phyloP scores from a whole-genome alignment of 2,888 invertebrate species.

The Polydrusus tereticollis region DNA sequence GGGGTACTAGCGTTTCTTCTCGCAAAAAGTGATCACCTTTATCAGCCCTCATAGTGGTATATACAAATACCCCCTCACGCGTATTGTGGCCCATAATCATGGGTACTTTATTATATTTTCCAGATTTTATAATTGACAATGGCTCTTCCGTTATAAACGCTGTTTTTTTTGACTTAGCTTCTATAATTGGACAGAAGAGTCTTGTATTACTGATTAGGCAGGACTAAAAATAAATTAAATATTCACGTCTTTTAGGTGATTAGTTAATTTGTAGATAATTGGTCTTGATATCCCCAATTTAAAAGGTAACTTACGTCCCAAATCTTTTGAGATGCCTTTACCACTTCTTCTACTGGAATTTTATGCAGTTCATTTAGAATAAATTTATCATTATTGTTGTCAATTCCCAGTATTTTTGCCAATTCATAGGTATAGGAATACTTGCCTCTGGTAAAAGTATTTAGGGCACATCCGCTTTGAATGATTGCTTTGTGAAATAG shows the following conservation, averaged over 20 bases:
- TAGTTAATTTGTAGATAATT: too few relatives aligned
- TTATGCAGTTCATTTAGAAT: conserved; percentile 62
- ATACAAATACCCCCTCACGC: conserved; percentile 62
- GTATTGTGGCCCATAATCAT: conserved; percentile 63
- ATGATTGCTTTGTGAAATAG: conserved; percentile 61
- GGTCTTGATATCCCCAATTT: too few relatives aligned
- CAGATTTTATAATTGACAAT: conserved; percentile 58
- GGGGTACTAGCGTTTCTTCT: conserved; percentile 26
- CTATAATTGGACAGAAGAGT: conserved; percentile 57
- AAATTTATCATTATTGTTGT: conserved; percentile 42
- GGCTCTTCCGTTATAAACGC: conserved; percentile 62
- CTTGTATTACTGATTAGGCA: conserved; percentile 51
- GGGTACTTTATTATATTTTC: conserved; percentile 63
- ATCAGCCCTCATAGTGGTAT: neutral
- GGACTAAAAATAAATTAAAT: too few relatives aligned
- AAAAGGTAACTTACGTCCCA: conserved; percentile 59
- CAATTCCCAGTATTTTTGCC: conserved; percentile 53
- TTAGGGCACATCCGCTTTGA: conserved; percentile 59
- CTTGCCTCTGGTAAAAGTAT: conserved; percentile 57
- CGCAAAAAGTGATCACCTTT: neutral
- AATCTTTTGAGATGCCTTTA: conserved; percentile 60
- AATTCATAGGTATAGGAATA: conserved; percentile 50
- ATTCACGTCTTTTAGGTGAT: too few relatives aligned
- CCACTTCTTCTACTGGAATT: conserved; percentile 61
- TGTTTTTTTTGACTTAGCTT: conserved; percentile 52